These are phyloP conservation scores for Sitophilus oryzae DNA, from an alignment of 1,140 invertebrate genomes.

Conservation along the genomic window DNA sequence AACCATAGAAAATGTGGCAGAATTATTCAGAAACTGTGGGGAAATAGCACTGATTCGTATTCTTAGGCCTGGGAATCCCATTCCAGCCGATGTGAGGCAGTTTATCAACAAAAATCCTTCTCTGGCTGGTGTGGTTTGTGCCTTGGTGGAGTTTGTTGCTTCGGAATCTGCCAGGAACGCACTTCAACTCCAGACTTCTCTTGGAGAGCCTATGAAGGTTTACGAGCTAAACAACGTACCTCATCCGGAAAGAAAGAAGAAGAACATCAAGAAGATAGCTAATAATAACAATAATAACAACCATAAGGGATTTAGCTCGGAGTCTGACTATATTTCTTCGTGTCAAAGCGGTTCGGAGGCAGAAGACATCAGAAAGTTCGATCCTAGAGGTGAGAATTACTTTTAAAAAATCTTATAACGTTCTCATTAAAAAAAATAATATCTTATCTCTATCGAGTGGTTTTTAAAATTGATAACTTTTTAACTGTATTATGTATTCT, in stretches of 20 bases:
- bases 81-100: conserved; percentile 81
- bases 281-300: conserved; percentile 33
- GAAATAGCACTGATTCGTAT: conserved; percentile 83
- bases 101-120: conserved; percentile 88
- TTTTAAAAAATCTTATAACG: background rate
- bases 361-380: conserved; percentile 53
- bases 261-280: conserved; percentile 45
- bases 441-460: too few species aligned
- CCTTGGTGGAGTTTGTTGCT: conserved; percentile 83
- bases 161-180: conserved; percentile 78
- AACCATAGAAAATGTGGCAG: conserved; percentile 79
- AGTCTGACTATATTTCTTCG: conserved; percentile 47
- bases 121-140: conserved; percentile 74
- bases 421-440: too few species aligned
- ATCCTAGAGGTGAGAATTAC: conserved; percentile 41
- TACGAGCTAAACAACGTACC: conserved; percentile 55
- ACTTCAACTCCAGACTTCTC: conserved; percentile 49
- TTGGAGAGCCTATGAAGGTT: conserved; percentile 44
- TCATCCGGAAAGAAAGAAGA: conserved; percentile 52
- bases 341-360: conserved; percentile 63
- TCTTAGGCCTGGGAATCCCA: conserved; percentile 76
- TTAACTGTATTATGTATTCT: too few species aligned
- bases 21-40: conserved; percentile 79
- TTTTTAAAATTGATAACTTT: too few species aligned
- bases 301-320: conserved; percentile 22